These are phyloP conservation scores for Sialis fuliginosa DNA, from an alignment of 2,888 invertebrate species.

Conservation along the genomic window DNA sequence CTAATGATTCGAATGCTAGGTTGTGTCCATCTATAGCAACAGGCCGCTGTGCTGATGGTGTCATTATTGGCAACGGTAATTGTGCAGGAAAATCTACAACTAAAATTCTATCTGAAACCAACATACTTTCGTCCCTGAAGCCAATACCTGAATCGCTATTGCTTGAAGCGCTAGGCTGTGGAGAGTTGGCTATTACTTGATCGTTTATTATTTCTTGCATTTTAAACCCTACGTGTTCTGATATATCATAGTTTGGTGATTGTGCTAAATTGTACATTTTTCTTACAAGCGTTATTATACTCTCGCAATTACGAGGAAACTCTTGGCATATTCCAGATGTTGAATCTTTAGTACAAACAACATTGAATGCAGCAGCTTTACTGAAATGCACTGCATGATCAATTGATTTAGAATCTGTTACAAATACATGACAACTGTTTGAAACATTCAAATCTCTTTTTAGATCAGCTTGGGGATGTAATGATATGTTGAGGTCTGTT, in stretches of 20 bases:
- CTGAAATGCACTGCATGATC: conserved; percentile 64
- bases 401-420: conserved; percentile 71
- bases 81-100: conserved; percentile 53
- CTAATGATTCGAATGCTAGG: conserved; percentile 15
- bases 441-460: conserved; percentile 40
- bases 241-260: conserved; percentile 11
- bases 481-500: conserved; percentile 8
- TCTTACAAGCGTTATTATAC: conserved; percentile 51
- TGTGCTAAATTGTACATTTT: conserved; percentile 52
- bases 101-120: conserved; percentile 63
- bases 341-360: conserved; percentile 66
- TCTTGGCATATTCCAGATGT: conserved; percentile 68
- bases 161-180: conserved; percentile 77
- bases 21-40: conserved; percentile 20
- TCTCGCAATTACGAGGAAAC: conserved; percentile 74
- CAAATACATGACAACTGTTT: conserved; percentile 90
- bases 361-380: conserved; percentile 70
- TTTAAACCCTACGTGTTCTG: conserved; percentile 7
- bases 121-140: conserved; percentile 74
- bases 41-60: conserved; percentile 15
- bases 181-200: conserved; percentile 51
- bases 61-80: conserved; percentile 16
- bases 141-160: conserved; percentile 94
- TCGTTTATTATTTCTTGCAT: conserved; percentile 16
- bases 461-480: conserved; percentile 10